Conservation (phyloP, 2,113 vertebrate genomes). For the Pao palembangensis region DNA sequence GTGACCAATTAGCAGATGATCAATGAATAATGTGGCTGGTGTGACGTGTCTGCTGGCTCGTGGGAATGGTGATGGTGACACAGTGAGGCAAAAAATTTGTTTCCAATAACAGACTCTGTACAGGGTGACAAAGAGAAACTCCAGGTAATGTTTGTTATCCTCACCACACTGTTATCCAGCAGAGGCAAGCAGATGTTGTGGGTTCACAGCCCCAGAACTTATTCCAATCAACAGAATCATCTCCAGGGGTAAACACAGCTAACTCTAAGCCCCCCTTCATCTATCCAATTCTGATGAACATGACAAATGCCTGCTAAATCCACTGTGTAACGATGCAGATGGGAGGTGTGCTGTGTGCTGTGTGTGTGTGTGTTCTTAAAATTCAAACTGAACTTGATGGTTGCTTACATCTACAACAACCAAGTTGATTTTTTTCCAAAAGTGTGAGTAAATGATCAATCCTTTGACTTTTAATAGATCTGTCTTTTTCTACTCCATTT, state of each 20-base stretch:
- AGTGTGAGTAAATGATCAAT: slow-evolving; percentile 16
- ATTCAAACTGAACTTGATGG: slow-evolving; percentile 14
- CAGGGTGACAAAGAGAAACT: slow-evolving; percentile 8
- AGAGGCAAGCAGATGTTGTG: slow-evolving; percentile 51
- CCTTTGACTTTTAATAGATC: slow-evolving; percentile 33
- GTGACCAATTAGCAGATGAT: slow-evolving; percentile 23
- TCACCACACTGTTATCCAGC: slow-evolving; percentile 32
- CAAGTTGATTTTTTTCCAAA: slow-evolving; percentile 1
- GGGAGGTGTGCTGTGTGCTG: slow-evolving; percentile 23
- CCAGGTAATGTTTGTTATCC: slow-evolving; percentile 34
- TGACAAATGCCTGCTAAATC: slow-evolving; percentile 56
- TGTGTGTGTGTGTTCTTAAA: slow-evolving; percentile 18
- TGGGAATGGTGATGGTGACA: too few species aligned
- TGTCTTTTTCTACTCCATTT: slow-evolving; percentile 39
- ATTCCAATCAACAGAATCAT: slow-evolving; percentile 61
- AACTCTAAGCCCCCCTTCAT: slow-evolving; percentile 50
- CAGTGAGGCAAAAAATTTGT: too few species aligned
- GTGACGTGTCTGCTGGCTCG: slow-evolving; percentile 20
- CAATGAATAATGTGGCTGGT: slow-evolving; percentile 32
- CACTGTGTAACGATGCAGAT: slow-evolving; percentile 58
- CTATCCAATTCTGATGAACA: slow-evolving; percentile 30
- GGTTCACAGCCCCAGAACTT: slow-evolving; percentile 40
- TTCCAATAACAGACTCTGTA: too few species aligned
- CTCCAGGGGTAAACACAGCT: slow-evolving; percentile 46
- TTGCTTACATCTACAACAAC: not conserved